A percentile compares a stretch with the other conserved stretches of the same genome.
Evolutionary conservation across 1,140 invertebrate species (phyloP).

Genomic region (Galleria mellonella): DNA sequence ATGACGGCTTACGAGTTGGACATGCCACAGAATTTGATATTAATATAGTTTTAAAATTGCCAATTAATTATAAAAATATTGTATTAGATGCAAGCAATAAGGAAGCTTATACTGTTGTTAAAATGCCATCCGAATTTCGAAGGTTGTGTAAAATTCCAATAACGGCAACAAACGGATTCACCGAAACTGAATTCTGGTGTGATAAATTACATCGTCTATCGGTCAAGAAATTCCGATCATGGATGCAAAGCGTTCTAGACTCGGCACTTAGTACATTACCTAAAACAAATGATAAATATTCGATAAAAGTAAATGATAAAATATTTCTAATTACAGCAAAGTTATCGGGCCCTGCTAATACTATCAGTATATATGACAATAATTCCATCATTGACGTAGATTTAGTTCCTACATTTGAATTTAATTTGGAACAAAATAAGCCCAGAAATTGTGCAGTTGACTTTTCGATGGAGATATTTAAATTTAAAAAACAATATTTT

Average conservation of each 20-base stretch:
- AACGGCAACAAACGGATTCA: constrained; percentile 26
- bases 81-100: constrained; percentile 20
- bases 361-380: constrained; percentile 24
- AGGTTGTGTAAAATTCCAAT: constrained; percentile 22
- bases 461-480: constrained; percentile 20
- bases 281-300: constrained; percentile 14
- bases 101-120: constrained; percentile 22
- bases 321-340: constrained; percentile 20
- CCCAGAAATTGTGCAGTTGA: constrained; percentile 20
- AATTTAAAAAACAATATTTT: constrained; percentile 25
- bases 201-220: constrained; percentile 23
- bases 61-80: constrained; percentile 30
- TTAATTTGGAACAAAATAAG: constrained; percentile 22
- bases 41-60: constrained; percentile 32
- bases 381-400: constrained; percentile 34
- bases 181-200: constrained; percentile 34
- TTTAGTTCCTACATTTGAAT: constrained; percentile 35
- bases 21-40: constrained; percentile 38
- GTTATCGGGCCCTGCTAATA: constrained; percentile 34
- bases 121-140: constrained; percentile 38
- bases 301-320: constrained; percentile 23
- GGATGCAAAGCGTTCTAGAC: constrained; percentile 41
- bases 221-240: constrained; percentile 26
- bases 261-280: constrained; percentile 22
- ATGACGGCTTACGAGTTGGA: constrained; percentile 34